Base-by-base conservation (phyloP, 1,140 invertebrate species). In the Goniozus legneri region DNA sequence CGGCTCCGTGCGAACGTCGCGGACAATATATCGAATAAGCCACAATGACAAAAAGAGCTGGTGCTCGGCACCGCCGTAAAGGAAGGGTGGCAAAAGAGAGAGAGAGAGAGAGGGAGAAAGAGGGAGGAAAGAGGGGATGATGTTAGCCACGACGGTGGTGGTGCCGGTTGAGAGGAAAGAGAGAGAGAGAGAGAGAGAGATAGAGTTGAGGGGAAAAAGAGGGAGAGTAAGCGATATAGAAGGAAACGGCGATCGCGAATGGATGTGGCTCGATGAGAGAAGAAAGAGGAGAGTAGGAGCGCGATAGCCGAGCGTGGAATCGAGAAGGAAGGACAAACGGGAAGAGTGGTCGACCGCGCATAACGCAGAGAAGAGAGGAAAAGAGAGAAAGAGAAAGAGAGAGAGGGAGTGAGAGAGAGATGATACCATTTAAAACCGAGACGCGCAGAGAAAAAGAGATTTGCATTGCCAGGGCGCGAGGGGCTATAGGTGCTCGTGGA, bases 1-100 rank as follows among this genome's bases (percentile, higher is more conserved):
- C 50, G 41, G 21, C 54, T 50, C 39, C 49, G 46, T 47, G 38
- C 52, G 51, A 52, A 54, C 51, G 53, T 54, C 58, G 19, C 35
- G 50, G 47, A 64, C 65, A 62, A 73, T 73, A 70, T 73, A 72
- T 73, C 69, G 67, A 73, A 70, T 71, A 71, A 71, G 65, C 71
- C 67, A 61, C 64, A 69, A 65, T 61, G 68, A 67, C 69, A 70
- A 73, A 73, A 71, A 73, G 69, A 69, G 68, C 60, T 51, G 43
- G 51, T 50, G 52, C 37, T 44, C 52, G 56, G 33, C 41, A 46
- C 47, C 54, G 37, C 44, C 52, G 52, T 46, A 49, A 60, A 58
- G 51, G 55, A 58, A 58, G 55, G 58, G 52, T 54, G 41, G 41
- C 42, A 45, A n/a, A n/a, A n/a, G n/a, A n/a, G n/a, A n/a, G n/a